Evolutionary conservation across 2,113 vertebrate genomes (phyloP).

Genomic region (Caloenas nicobarica): DNA sequence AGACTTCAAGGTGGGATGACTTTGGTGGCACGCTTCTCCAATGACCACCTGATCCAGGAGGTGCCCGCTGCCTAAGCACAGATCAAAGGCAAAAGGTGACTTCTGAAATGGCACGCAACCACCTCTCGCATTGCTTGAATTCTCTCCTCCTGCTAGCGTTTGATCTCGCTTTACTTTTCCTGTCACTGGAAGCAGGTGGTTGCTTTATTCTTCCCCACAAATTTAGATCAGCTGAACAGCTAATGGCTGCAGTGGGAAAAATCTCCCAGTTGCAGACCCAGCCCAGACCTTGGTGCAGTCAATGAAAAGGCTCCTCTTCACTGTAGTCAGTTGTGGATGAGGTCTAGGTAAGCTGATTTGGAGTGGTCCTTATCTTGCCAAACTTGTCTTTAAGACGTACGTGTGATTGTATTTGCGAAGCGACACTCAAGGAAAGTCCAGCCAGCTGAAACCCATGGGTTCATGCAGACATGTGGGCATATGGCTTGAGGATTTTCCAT

Average conservation of each 20-base stretch:
- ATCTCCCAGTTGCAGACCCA: background rate
- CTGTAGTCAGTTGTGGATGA: background rate
- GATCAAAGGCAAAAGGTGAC: constrained; percentile 76
- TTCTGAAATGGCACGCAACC: constrained; percentile 68
- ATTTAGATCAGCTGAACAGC: constrained; percentile 43
- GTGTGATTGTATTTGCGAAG: background rate
- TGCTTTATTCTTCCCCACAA: constrained; percentile 46
- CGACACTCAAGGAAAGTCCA: background rate
- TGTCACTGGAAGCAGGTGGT: constrained; percentile 52
- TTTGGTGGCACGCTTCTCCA: constrained; percentile 67
- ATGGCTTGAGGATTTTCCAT: background rate
- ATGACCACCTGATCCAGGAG: constrained; percentile 65
- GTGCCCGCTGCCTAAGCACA: constrained; percentile 49
- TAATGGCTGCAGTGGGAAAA: background rate
- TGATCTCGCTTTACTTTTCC: constrained; percentile 59
- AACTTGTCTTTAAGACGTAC: background rate
- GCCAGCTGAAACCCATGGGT: background rate
- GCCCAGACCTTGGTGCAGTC: background rate
- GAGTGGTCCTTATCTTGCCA: background rate
- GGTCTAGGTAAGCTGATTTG: background rate
- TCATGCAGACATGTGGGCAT: background rate
- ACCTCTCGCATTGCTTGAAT: constrained; percentile 59
- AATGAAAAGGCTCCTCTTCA: background rate
- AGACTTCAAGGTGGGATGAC: constrained; percentile 72
- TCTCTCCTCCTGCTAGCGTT: constrained; percentile 45